These are phyloP conservation scores for Tetraodon nigroviridis DNA, from an alignment of 2,113 vertebrate genomes.

Conservation along the genomic window DNA sequence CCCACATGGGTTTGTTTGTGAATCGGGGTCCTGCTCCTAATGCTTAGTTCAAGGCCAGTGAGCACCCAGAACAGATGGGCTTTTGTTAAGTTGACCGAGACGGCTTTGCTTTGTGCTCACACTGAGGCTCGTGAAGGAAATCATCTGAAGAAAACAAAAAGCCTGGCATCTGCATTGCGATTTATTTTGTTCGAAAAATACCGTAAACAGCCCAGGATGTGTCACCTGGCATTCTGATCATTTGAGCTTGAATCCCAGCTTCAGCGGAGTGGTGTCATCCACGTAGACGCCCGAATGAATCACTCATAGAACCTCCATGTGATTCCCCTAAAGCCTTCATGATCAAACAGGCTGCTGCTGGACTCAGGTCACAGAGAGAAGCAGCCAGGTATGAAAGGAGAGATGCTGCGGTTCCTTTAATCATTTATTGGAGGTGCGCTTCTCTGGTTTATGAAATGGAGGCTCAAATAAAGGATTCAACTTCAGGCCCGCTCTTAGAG, in stretches of 20 bases:
- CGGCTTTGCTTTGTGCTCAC: background rate
- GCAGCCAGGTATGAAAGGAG: background rate
- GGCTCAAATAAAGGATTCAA: background rate
- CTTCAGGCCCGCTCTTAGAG: background rate
- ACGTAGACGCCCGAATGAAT: slow-evolving; percentile 3
- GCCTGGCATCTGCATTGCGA: background rate
- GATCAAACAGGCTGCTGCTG: background rate
- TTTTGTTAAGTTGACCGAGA: slow-evolving; percentile 8
- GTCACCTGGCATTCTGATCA: no score
- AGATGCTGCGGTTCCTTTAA: background rate
- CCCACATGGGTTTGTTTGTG: slow-evolving; percentile 29
- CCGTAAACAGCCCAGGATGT: no score
- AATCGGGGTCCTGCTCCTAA: slow-evolving; percentile 6
- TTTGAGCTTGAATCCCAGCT: slow-evolving; percentile 1
- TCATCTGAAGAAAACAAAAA: background rate
- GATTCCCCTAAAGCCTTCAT: background rate
- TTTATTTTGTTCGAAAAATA: background rate
- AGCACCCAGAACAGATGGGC: background rate
- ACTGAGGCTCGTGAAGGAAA: background rate
- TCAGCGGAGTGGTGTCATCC: background rate
- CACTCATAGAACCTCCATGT: background rate
- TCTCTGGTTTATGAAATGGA: background rate
- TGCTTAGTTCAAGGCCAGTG: slow-evolving; percentile 3
- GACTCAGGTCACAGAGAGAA: no score
- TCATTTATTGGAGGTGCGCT: background rate